phyloP scores from a whole-genome alignment of 2,113 vertebrate genomes.

The Miniopterus natalensis region DNA sequence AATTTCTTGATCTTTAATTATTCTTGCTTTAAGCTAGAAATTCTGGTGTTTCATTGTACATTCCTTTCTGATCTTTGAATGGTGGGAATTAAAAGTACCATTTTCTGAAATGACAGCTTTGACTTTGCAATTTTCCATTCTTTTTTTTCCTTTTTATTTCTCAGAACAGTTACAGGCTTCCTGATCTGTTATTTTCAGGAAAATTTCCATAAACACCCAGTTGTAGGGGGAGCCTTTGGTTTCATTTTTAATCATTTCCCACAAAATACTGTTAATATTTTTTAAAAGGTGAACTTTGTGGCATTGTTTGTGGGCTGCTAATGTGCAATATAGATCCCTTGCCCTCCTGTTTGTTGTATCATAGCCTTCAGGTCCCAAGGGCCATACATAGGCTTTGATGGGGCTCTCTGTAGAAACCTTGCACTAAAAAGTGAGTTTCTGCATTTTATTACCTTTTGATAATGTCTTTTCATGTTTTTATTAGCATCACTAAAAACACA shows the following conservation, averaged over 20 bases:
- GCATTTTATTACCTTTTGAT: constrained; percentile 79
- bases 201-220: constrained; percentile 74
- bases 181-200: constrained; percentile 61
- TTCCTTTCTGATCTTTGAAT: constrained; percentile 70
- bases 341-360: constrained; percentile 83
- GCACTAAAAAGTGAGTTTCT: constrained; percentile 75
- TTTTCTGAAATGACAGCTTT: constrained; percentile 76
- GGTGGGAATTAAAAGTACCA: constrained; percentile 74
- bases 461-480: constrained; percentile 76
- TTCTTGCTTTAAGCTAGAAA: constrained; percentile 74
- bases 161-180: constrained; percentile 65
- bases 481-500: constrained; percentile 78
- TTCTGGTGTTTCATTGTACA: constrained; percentile 39
- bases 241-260: constrained; percentile 82
- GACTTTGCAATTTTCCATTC: constrained; percentile 72
- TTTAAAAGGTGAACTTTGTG: constrained; percentile 78
- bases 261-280: constrained; percentile 80
- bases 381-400: constrained; percentile 70
- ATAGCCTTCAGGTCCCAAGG: constrained; percentile 77
- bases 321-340: constrained; percentile 70
- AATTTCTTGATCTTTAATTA: constrained; percentile 75
- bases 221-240: constrained; percentile 79
- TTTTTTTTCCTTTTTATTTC: constrained; percentile 59
- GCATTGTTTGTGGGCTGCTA: constrained; percentile 66
- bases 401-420: constrained; percentile 74